phyloP scores from a whole-genome alignment of 2,888 invertebrate species.

The Dysmachus trigonus region DNA sequence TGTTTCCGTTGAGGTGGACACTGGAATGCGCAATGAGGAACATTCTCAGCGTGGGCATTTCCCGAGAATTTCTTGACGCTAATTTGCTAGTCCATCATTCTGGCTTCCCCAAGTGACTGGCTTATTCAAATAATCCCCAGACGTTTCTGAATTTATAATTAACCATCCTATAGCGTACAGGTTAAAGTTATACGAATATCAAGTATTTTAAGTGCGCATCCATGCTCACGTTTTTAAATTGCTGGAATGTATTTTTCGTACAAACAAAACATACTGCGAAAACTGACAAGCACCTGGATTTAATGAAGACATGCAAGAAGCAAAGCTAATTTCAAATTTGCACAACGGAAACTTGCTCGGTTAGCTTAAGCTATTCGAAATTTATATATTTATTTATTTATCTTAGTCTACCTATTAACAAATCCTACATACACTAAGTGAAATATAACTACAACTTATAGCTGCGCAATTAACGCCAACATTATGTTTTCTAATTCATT shows the following conservation, averaged over 20 bases:
- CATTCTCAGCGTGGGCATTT: slow-evolving; percentile 6
- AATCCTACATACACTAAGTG: no score
- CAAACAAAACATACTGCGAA: neutral
- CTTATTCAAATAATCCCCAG: neutral
- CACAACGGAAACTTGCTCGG: no score
- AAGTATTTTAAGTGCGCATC: neutral
- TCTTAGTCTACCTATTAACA: no score
- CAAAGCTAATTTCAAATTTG: no score
- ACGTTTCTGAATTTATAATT: slow-evolving; percentile 12
- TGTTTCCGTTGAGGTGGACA: slow-evolving; percentile 8
- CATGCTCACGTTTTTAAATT: neutral
- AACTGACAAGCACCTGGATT: neutral
- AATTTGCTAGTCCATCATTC: slow-evolving; percentile 18
- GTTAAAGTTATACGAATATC: neutral
- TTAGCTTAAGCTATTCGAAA: no score
- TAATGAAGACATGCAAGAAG: neutral
- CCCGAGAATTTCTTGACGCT: slow-evolving; percentile 2
- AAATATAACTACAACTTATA: no score
- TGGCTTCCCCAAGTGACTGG: neutral
- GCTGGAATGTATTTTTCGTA: neutral
- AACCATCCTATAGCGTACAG: neutral
- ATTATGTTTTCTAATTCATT: no score
- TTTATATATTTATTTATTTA: no score
- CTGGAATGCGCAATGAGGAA: neutral
- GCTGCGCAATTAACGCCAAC: no score